A percentile compares a stretch with the other conserved stretches of the same genome.
These are phyloP conservation scores for Lottia gigantea DNA, from an alignment of 2,888 invertebrate genomes.

Conservation along the genomic window DNA sequence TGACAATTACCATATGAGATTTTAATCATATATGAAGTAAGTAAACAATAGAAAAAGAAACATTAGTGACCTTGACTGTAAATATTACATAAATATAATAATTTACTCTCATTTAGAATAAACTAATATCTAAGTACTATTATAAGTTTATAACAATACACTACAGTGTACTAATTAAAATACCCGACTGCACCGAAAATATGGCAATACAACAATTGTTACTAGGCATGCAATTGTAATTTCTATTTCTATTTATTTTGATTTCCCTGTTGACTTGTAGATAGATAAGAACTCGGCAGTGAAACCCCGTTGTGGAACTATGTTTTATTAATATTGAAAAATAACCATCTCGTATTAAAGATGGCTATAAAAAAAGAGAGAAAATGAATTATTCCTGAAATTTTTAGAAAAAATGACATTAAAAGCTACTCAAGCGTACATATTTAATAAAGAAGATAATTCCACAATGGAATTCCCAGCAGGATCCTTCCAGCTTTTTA, in stretches of 20 bases:
- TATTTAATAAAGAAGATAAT: not conserved
- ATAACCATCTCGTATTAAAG: conserved; percentile 8
- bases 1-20: too few species aligned
- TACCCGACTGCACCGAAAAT: not conserved
- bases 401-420: not conserved
- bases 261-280: conserved; percentile 4
- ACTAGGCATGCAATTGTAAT: conserved; percentile 1
- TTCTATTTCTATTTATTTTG: conserved; percentile 10
- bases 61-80: too few species aligned
- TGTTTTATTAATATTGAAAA: conserved; percentile 10
- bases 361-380: not conserved
- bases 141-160: not conserved
- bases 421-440: not conserved
- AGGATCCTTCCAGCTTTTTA: not conserved
- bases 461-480: not conserved
- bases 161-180: not conserved
- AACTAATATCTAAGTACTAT: too few species aligned
- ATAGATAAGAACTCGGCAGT: conserved; percentile 3
- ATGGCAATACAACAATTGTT: conserved; percentile 7
- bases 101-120: too few species aligned
- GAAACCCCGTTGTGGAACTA: conserved; percentile 3
- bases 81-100: too few species aligned
- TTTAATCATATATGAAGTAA: too few species aligned
- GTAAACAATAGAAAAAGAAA: too few species aligned
- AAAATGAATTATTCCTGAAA: conserved; percentile 5